These are phyloP conservation scores for Percina caprodes DNA, from an alignment of 2,113 vertebrate species.

Conservation along the genomic window DNA sequence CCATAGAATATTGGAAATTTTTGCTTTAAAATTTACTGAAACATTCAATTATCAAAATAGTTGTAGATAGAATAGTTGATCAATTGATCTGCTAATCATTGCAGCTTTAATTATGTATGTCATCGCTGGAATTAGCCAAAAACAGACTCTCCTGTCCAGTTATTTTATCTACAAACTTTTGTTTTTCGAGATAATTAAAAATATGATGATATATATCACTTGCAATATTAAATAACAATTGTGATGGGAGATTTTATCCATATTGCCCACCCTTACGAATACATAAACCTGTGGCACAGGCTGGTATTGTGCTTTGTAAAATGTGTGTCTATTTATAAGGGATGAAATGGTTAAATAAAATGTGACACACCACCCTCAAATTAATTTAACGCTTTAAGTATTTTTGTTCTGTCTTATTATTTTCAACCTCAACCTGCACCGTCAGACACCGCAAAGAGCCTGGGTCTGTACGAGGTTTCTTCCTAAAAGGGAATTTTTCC, in stretches of 20 bases:
- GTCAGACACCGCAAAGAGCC: too few relatives aligned
- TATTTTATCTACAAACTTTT: background rate
- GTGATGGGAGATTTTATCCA: background rate
- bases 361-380: background rate
- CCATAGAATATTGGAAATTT: background rate
- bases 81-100: background rate
- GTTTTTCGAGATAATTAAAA: too few relatives aligned
- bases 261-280: background rate
- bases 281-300: slow-evolving; percentile 21
- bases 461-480: too few relatives aligned
- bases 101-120: background rate
- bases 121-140: background rate
- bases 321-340: background rate
- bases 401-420: background rate
- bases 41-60: background rate
- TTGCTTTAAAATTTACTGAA: background rate
- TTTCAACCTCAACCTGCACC: too few relatives aligned
- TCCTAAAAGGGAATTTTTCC: too few relatives aligned
- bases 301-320: background rate
- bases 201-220: background rate
- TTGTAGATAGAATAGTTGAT: background rate
- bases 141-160: background rate
- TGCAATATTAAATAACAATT: background rate
- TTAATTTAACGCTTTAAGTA: background rate
- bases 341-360: background rate